Percentiles rank a stretch among this genome's conserved stretches.
Conservation (phyloP, 2,888 invertebrate species). For the Cerceris ruficornis region DNA sequence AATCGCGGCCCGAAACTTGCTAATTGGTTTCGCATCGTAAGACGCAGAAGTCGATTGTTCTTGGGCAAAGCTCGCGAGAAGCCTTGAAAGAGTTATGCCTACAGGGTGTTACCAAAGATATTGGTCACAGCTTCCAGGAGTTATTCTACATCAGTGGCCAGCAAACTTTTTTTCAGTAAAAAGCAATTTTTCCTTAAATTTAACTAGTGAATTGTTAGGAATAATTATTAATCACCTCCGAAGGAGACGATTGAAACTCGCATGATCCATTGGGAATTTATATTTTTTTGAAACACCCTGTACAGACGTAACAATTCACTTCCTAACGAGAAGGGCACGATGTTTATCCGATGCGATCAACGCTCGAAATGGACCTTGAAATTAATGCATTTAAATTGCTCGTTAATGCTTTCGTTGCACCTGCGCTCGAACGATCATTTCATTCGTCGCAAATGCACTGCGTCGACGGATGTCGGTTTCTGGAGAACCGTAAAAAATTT, state of each 20-base stretch:
- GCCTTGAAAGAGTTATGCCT: not conserved
- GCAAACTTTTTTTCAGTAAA: no score
- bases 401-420: not conserved
- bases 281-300: no score
- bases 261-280: no score
- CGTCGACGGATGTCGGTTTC: no score
- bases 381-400: not conserved
- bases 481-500: not conserved
- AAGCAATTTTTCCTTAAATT: no score
- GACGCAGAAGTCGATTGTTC: slow-evolving; percentile 26
- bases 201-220: no score
- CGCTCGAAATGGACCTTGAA: slow-evolving; percentile 1
- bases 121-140: no score
- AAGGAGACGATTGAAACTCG: no score
- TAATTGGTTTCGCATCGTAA: slow-evolving; percentile 37
- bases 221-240: no score
- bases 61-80: slow-evolving; percentile 14
- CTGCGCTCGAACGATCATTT: not conserved
- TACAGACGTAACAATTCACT: not conserved
- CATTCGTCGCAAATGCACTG: not conserved
- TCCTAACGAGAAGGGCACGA: not conserved
- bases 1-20: slow-evolving; percentile 36
- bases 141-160: no score
- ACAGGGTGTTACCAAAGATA: not conserved
- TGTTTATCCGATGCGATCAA: not conserved